A percentile compares a stretch with the other conserved stretches of the same genome.
Conservation (phyloP, 2,888 invertebrate species). For the Prionchulus punctatus region DNA sequence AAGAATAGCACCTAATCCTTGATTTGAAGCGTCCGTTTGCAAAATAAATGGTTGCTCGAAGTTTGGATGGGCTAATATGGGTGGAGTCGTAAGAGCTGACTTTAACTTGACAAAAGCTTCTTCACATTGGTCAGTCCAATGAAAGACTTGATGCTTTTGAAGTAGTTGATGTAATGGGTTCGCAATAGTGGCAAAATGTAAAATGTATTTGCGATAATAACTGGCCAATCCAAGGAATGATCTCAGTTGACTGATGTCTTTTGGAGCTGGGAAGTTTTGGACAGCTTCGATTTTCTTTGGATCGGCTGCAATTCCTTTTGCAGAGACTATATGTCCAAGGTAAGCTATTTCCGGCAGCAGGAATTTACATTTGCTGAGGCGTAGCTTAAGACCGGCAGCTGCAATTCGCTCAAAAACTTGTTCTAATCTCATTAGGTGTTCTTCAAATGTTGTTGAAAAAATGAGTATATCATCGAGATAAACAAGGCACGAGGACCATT, state of each 20-base stretch:
- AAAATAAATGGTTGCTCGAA: constrained; percentile 17
- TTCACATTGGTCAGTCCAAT: constrained; percentile 14
- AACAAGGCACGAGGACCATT: constrained; percentile 15
- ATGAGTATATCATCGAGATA: constrained; percentile 21
- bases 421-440: constrained; percentile 14
- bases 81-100: constrained; percentile 7
- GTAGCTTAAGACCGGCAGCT: constrained; percentile 16
- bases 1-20: constrained; percentile 22
- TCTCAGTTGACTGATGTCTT: constrained; percentile 10
- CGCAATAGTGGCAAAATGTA: constrained; percentile 7
- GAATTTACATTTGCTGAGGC: constrained; percentile 20
- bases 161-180: constrained; percentile 2
- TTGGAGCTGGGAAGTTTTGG: constrained; percentile 19
- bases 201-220: constrained; percentile 24
- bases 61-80: constrained; percentile 19
- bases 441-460: constrained; percentile 15
- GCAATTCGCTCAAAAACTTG: constrained; percentile 13
- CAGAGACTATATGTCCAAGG: constrained; percentile 28
- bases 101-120: constrained; percentile 10
- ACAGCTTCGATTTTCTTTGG: constrained; percentile 19
- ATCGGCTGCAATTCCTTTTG: constrained; percentile 18
- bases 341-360: constrained; percentile 17
- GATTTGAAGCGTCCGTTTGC: constrained; percentile 22
- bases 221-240: constrained; percentile 24
- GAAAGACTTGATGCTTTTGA: constrained; percentile 8